Conservation (phyloP, 2,888 invertebrate genomes). For the Ferdinandea cuprea region DNA sequence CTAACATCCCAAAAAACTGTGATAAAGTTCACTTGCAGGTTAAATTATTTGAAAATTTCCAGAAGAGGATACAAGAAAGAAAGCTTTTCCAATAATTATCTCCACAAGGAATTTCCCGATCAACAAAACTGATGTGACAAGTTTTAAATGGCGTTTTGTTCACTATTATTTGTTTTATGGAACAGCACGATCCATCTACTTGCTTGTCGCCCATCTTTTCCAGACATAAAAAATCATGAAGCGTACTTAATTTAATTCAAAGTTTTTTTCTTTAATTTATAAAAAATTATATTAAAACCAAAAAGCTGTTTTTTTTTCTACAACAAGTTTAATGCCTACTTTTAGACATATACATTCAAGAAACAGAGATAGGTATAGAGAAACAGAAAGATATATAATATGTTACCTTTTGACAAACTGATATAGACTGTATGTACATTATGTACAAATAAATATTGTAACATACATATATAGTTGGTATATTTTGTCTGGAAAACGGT, state of each 20-base stretch:
- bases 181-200: constrained; percentile 80
- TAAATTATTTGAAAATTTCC: constrained; percentile 52
- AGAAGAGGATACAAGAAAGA: constrained; percentile 50
- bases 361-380: constrained; percentile 64
- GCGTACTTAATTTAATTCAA: constrained; percentile 47
- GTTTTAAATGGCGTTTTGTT: constrained; percentile 76
- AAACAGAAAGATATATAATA: constrained; percentile 48
- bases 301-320: constrained; percentile 53
- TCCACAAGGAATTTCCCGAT: constrained; percentile 83
- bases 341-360: constrained; percentile 67
- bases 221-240: constrained; percentile 76
- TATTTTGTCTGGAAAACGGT: constrained; percentile 80
- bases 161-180: constrained; percentile 47
- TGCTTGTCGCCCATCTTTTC: constrained; percentile 82
- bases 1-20: constrained; percentile 56
- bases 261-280: constrained; percentile 1
- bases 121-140: constrained; percentile 84
- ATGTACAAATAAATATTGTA: constrained; percentile 49
- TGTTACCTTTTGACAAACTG: constrained; percentile 54
- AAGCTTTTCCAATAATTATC: constrained; percentile 43
- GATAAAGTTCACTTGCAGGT: constrained; percentile 49
- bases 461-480: constrained; percentile 48
- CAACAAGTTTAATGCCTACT: constrained; percentile 54
- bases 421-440: constrained; percentile 42
- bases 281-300: constrained; percentile 47